Base-by-base conservation (phyloP, 2,888 invertebrate genomes). In the Zonitis immaculata region DNA sequence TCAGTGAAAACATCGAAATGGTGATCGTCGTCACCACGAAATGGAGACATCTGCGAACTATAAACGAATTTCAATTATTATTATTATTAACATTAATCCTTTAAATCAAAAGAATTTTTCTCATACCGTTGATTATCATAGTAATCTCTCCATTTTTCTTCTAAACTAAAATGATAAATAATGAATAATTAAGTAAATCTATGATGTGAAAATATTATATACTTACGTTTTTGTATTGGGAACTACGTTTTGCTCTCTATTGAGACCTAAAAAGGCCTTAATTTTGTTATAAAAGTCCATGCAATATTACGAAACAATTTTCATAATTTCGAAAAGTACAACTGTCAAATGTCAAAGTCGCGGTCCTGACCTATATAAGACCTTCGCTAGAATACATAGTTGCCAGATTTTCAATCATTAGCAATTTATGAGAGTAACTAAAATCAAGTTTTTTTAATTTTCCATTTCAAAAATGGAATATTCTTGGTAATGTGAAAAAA, bases 1-100 rank as follows among this genome's bases (percentile, higher is more conserved):
- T 82, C 80, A 18, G 79, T 78, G 56, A 82, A 82, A n/a, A 84
- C 72, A 60, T 78, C 76, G 62, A 84, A 82, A 8, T 76, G 63
- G 48, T 51, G 52, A 43, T 49, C 58, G 8, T 57, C 48, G 28
- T 60, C 57, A 5, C 44, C 12, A n/a, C n/a, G n/a, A 30, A 45
- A 42, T 27, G 48, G 48, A 1, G 27, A n/a, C 1, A 39, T 8
- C 6, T 9, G 9, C 3, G 11, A 27, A 44, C 25, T 44, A n/a
- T 6, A 11, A 25, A 7, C 6, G 9, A 44, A n/a, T 44, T 14
- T 18, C 12, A 42, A 18, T 27, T 16, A n/a, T 14, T 42, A n/a
- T 14, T 5, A 25, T 11, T 44, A 4, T n/a, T n/a, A n/a, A n/a
- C n/a, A n/a, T n/a, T n/a, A n/a, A n/a, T n/a, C n/a, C n/a, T n/a